Conservation (phyloP, 23 tunicate species). For the Phallusia fumigata region DNA sequence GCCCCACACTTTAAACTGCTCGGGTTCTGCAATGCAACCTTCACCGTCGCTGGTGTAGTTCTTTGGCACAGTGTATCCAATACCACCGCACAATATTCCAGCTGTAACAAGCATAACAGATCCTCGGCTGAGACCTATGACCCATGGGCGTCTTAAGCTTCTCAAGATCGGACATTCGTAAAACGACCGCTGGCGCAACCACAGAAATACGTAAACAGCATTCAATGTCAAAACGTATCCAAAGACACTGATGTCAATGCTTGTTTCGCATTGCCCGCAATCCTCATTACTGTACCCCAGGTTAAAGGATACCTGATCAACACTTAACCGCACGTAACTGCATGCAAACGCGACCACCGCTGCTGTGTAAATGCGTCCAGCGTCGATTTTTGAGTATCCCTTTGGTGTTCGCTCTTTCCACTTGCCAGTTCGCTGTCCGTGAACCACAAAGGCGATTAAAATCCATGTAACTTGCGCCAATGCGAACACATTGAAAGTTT, state of each 20-base stretch:
- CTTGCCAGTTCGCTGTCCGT: not conserved
- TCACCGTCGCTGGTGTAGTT: not conserved
- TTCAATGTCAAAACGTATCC: not conserved
- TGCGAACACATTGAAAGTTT: not conserved
- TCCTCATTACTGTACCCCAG: not conserved
- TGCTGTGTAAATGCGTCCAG: not conserved
- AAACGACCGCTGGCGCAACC: slow-evolving; percentile 4
- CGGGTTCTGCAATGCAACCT: not conserved
- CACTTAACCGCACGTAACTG: not conserved
- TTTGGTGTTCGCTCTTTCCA: not conserved
- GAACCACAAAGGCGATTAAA: not conserved
- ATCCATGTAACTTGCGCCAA: not conserved
- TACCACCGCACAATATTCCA: not conserved
- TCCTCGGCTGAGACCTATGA: not conserved
- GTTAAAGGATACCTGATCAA: slow-evolving; percentile 2
- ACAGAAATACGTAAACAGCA: not conserved
- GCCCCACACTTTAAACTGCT: not conserved
- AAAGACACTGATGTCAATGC: not conserved
- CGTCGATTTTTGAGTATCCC: not conserved
- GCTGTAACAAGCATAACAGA: not conserved
- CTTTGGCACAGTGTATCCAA: not conserved
- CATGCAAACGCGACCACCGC: not conserved
- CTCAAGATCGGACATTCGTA: not conserved
- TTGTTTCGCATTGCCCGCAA: not conserved
- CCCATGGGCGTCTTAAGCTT: not conserved